Base-by-base conservation (phyloP, 2,888 invertebrate species). In the Anorthoa munda region DNA sequence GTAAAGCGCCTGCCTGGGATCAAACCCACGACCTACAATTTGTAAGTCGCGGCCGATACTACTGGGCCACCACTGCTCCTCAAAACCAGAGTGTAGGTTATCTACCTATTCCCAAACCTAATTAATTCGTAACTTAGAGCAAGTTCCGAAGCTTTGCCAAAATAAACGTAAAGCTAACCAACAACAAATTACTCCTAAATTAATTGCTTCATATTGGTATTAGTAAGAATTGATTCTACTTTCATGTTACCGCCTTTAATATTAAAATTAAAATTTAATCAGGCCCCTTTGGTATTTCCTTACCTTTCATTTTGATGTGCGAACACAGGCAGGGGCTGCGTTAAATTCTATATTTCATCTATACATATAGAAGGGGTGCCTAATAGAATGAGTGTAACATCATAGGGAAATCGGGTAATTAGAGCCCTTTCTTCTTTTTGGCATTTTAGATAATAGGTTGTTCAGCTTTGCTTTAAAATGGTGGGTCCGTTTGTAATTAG, bases 191-290 rank as follows among this genome's bases (percentile, higher is more conserved):
- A 68, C 64, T 58, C 46, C 48, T 48, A 53, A 72, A 56, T 60
- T 68, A 69, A 76, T 79, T 67, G 70, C 67, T 65, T 66, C 51
- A 21, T 48, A 17, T 23, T 23, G 39, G 39, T 55, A 46, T 69
- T 61, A 78, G 23, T 70, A 64, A 72, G 51, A 66, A 65, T 66
- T 53, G 51, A 66, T 70, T 79, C 13, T 39, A 58, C 65, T 76
- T 79, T 76, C 56, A 70, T 65, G 59, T 66, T 59, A 23, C 46
- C 66, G 15, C 26, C 18, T 77, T 58, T 60, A 46, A 55, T 61
- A 69, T 80, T 72, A 67, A 66, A 74, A 81, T 71, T 48, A 12
- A 56, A 66, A 70, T 73, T 63, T 23, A 73, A 81, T 81, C 31
- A 59, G 18, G 12, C 18, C 26, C 39, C 74, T 80, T 80, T 80